A percentile compares a stretch with the other conserved stretches of the same genome.
Conservation (phyloP, 64 coral and sea anemone species). For the Dendronephthya gigantea region DNA sequence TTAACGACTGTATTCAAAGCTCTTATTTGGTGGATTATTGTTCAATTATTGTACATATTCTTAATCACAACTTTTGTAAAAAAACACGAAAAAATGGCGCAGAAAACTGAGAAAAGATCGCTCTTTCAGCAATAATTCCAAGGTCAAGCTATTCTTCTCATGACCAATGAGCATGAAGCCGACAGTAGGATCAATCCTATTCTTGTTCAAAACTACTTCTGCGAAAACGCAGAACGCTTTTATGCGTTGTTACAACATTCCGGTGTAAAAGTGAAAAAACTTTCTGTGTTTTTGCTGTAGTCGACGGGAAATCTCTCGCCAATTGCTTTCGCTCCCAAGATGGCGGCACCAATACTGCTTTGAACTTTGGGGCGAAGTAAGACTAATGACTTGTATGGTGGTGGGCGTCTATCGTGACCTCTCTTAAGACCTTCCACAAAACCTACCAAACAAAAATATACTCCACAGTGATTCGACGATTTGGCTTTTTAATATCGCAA, state of each 20-base stretch:
- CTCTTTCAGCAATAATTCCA: too few relatives aligned
- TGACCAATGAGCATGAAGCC: too few relatives aligned
- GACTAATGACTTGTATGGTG: constrained; percentile 42
- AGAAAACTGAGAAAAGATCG: too few relatives aligned
- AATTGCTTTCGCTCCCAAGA: constrained; percentile 69
- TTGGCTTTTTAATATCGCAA: neutral
- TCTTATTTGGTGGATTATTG: too few relatives aligned
- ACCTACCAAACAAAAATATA: constrained; percentile 16
- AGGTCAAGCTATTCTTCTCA: too few relatives aligned
- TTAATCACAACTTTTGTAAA: too few relatives aligned
- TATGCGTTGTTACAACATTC: neutral
- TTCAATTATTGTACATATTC: too few relatives aligned
- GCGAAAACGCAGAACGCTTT: too few relatives aligned
- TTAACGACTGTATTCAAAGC: too few relatives aligned
- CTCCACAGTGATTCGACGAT: neutral
- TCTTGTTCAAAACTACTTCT: too few relatives aligned
- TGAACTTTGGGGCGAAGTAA: constrained; percentile 45
- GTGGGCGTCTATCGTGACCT: neutral
- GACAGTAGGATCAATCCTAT: too few relatives aligned
- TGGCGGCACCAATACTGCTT: constrained; percentile 68
- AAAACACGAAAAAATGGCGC: too few relatives aligned
- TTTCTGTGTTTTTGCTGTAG: constrained; percentile 48
- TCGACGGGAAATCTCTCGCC: constrained; percentile 44
- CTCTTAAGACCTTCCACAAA: constrained; percentile 53
- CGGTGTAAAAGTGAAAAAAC: constrained; percentile 51